Base-by-base conservation (phyloP, 2,888 invertebrate species). In the Seira musarum region DNA sequence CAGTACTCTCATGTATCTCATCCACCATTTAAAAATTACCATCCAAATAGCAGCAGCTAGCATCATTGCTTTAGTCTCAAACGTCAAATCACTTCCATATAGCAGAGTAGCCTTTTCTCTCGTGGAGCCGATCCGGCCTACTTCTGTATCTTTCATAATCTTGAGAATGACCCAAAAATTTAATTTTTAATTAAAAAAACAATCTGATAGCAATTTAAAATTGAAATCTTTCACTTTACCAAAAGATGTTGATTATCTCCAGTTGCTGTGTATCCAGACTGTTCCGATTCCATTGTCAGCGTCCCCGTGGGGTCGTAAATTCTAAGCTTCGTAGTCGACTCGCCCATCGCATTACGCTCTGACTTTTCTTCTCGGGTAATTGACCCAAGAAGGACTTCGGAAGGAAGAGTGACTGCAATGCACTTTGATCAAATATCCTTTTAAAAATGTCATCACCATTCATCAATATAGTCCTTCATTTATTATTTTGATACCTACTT, bases 11-110 rank as follows among this genome's bases (percentile, higher is more conserved):
- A 17, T 17, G 24, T 15, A 19, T 35, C 2, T 19, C 2, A 46
- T 13, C 30, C 21, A n/a, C 2, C 19, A 8, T 69, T 57, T 30
- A 6, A 19, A 15, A 25, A 67, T 69, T 69, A 83, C 83, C 80
- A 83, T 80, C 83, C 83, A 83, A 64, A 83, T 74, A 0, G 80
- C 77, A 57, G 83, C 66, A 65, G 83, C 80, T 21, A 83, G 21
- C 78, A 83, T 69, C 19, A 83, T 63, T 0, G 83, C 83, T 57
- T 76, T 80, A 2, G 80, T 69, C 61, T 83, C 81, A 35, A 77
- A 74, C 0, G 83, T 40, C 3, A 78, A 21, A 8, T 80, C 80
- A 46, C 68, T 81, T 10, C 61, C 57, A 68, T 72, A 80, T 0
- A 75, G 68, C 57, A 82, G 53, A 0, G 79, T 75, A 15, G 80